Evolutionary conservation across 2,888 invertebrate species (phyloP).

Genomic region (Abrostola tripartita): DNA sequence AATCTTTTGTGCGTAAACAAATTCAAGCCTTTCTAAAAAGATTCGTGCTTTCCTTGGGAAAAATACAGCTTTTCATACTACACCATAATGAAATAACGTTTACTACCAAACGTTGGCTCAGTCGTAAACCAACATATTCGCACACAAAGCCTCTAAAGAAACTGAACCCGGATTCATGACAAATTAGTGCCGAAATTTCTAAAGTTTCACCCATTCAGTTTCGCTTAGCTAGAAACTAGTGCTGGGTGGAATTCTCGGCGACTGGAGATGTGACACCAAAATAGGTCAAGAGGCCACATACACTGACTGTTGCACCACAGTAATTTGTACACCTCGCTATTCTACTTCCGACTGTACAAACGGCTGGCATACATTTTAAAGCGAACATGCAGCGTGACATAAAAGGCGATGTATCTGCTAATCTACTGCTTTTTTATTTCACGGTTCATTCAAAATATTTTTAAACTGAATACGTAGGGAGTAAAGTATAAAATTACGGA

Average conservation of each 20-base stretch:
- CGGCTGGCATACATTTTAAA: constrained; percentile 54
- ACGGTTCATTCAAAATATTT: neutral
- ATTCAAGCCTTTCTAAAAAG: neutral
- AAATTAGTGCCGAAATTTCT: constrained; percentile 42
- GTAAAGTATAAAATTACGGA: neutral
- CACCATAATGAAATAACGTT: neutral
- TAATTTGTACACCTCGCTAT: constrained; percentile 68
- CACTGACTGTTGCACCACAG: constrained; percentile 64
- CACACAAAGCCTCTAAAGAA: constrained; percentile 18
- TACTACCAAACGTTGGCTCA: neutral
- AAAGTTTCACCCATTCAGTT: constrained; percentile 44
- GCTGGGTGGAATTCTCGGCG: constrained; percentile 48
- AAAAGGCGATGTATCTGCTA: constrained; percentile 22
- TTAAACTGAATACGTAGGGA: neutral
- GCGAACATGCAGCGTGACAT: constrained; percentile 39
- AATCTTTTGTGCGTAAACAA: neutral
- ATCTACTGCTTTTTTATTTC: constrained; percentile 30
- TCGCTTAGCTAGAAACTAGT: constrained; percentile 42
- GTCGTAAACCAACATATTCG: constrained; percentile 14
- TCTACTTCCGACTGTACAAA: constrained; percentile 34
- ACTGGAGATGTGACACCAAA: constrained; percentile 68
- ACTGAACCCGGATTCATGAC: constrained; percentile 35
- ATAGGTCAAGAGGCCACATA: constrained; percentile 76
- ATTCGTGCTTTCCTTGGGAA: neutral
- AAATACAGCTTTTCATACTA: neutral